Percentiles rank a stretch among this genome's conserved stretches.
These are phyloP conservation scores for Drosophila niveifrons DNA, from an alignment of 2,888 invertebrate genomes.

Conservation along the genomic window DNA sequence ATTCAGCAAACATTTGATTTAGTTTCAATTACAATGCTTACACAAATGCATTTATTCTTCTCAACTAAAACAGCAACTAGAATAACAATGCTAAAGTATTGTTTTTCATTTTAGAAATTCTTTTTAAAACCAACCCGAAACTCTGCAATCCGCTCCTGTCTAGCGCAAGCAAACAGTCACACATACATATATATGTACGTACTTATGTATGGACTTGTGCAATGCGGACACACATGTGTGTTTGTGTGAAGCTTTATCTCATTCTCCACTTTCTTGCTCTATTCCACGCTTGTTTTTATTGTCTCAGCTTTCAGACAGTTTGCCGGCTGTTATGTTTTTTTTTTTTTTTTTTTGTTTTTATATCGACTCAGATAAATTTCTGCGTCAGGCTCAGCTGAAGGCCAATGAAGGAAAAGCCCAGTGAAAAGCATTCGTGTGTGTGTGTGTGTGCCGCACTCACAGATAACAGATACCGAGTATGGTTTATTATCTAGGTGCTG, in stretches of 20 bases:
- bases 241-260: slow-evolving; percentile 17
- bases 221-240: not conserved
- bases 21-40: not conserved
- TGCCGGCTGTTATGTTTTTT: slow-evolving; percentile 47
- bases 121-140: not conserved
- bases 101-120: not conserved
- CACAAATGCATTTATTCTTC: not conserved
- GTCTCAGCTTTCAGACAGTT: slow-evolving; percentile 23
- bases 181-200: not conserved
- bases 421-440: not conserved
- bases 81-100: not conserved
- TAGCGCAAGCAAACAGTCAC: not conserved
- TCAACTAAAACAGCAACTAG: not conserved
- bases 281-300: slow-evolving; percentile 36
- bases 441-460: not conserved
- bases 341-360: slow-evolving; percentile 25
- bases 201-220: too few species aligned
- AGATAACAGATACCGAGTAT: slow-evolving; percentile 3
- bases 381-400: slow-evolving; percentile 23
- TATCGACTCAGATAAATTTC: slow-evolving; percentile 17
- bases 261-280: slow-evolving; percentile 18
- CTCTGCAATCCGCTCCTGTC: slow-evolving; percentile 34
- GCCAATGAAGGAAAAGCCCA: slow-evolving; percentile 24
- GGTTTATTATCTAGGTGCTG: slow-evolving; percentile 19
- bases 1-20: not conserved